Evolutionary conservation across 1,140 invertebrate genomes (phyloP).

Genomic region (Drosophila kanapiae): DNA sequence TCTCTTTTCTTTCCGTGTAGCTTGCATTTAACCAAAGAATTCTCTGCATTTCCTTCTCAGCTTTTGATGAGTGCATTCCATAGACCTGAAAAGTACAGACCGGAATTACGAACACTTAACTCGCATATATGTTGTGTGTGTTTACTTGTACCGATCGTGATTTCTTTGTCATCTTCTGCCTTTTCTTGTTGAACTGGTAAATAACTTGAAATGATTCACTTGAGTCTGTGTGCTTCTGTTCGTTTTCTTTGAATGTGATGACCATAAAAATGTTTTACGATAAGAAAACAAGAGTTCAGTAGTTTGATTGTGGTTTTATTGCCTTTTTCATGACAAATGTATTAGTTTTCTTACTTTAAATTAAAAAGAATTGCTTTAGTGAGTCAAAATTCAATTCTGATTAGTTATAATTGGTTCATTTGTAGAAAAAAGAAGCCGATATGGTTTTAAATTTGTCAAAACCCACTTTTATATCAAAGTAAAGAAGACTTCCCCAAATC

Average conservation of each 20-base stretch:
- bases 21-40: slow-evolving; percentile 52
- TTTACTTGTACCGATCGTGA: slow-evolving; percentile 16
- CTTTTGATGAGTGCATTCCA: slow-evolving; percentile 38
- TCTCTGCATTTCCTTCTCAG: slow-evolving; percentile 18
- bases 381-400: background rate
- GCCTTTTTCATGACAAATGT: background rate
- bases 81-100: slow-evolving; percentile 20
- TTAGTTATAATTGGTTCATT: background rate
- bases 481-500: background rate
- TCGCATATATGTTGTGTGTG: background rate
- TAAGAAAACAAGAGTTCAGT: slow-evolving; percentile 15
- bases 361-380: background rate
- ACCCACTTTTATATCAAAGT: background rate
- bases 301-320: background rate
- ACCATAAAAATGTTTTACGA: slow-evolving; percentile 20
- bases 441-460: background rate
- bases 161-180: slow-evolving; percentile 29
- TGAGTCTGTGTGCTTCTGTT: background rate
- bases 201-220: slow-evolving; percentile 43
- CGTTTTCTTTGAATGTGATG: background rate
- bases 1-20: slow-evolving; percentile 18
- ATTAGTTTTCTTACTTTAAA: too few species aligned
- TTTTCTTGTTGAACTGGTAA: slow-evolving; percentile 8
- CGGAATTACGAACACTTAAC: slow-evolving; percentile 21
- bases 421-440: background rate